These are phyloP conservation scores for Colletes collaris DNA, from an alignment of 2,888 invertebrate genomes.

Conservation along the genomic window DNA sequence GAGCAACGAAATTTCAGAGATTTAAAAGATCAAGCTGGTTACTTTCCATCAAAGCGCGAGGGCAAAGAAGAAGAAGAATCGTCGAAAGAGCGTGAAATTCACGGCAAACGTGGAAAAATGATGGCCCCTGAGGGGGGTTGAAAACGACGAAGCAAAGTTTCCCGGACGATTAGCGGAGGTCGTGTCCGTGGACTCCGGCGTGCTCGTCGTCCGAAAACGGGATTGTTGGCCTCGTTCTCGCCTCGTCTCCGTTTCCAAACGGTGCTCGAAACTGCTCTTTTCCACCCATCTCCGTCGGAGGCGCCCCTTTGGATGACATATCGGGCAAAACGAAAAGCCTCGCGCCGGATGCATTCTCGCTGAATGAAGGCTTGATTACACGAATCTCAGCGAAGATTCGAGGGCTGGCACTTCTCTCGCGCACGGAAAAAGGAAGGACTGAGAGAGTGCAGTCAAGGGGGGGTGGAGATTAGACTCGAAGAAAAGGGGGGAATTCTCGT, in stretches of 20 bases:
- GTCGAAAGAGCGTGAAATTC: no score
- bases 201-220: conserved; percentile 23
- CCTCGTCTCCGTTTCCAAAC: conserved; percentile 18
- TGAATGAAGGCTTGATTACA: conserved; percentile 54
- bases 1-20: no score
- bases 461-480: background rate
- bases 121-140: no score
- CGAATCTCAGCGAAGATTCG: conserved; percentile 48
- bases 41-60: no score
- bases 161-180: background rate
- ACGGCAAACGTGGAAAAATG: no score
- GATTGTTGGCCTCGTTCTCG: conserved; percentile 32
- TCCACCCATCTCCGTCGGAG: background rate
- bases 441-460: background rate
- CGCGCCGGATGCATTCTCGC: conserved; percentile 31
- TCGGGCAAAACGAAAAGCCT: conserved; percentile 23
- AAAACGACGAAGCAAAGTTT: background rate
- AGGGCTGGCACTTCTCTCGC: conserved; percentile 38
- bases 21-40: no score
- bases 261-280: conserved; percentile 6
- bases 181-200: background rate
- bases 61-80: no score
- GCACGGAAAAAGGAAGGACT: conserved; percentile 16
- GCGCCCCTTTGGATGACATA: conserved; percentile 27
- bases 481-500: conserved; percentile 46